Evolutionary conservation across 1,140 invertebrate genomes (phyloP).

Genomic region (Drosophila tsacasi): DNA sequence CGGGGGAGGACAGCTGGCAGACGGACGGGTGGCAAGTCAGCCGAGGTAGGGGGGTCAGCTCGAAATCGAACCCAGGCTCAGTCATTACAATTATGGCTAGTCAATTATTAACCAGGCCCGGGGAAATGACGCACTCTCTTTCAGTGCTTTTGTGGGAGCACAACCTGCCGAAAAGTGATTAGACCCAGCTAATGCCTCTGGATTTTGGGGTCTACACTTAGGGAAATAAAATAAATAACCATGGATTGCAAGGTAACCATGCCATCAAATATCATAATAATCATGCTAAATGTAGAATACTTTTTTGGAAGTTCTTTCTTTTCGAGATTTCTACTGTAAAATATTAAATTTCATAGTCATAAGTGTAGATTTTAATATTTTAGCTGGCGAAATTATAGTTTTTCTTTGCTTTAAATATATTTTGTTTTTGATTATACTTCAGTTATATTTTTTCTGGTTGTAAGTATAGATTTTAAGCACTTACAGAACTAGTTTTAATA

Average conservation of each 20-base stretch:
- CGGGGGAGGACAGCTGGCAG: constrained; percentile 8
- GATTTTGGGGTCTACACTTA: neutral
- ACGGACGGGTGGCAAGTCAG: constrained; percentile 7
- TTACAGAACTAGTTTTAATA: too few species aligned
- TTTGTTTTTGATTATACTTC: neutral
- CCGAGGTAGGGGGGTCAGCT: neutral
- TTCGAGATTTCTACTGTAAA: too few species aligned
- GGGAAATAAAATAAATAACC: neutral
- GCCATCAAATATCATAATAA: neutral
- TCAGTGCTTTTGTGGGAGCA: neutral
- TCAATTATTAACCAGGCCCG: constrained; percentile 65
- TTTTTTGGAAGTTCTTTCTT: neutral
- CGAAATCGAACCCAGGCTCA: constrained; percentile 41
- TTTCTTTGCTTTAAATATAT: neutral
- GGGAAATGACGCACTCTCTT: constrained; percentile 58
- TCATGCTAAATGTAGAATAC: neutral
- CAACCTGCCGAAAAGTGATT: constrained; percentile 19
- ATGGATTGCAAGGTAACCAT: neutral
- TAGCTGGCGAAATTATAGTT: too few species aligned
- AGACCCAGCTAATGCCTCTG: constrained; percentile 2
- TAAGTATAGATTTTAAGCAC: too few species aligned
- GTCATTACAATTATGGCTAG: constrained; percentile 65
- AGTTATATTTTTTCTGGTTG: neutral
- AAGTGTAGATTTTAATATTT: too few species aligned
- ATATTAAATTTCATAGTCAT: too few species aligned